Conservation (phyloP, 2,888 invertebrate species). For the Melitaea athalia region DNA sequence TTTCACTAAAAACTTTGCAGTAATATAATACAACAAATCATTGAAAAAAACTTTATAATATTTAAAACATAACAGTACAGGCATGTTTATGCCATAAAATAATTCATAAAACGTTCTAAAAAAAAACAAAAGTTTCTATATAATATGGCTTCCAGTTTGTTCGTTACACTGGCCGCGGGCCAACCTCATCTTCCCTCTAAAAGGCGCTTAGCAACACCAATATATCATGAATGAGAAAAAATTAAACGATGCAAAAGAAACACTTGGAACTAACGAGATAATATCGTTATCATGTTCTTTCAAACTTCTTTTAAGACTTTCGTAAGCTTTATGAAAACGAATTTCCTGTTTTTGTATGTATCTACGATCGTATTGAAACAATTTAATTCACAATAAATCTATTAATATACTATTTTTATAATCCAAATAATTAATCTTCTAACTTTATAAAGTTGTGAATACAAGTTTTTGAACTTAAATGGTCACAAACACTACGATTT, state of each 20-base stretch:
- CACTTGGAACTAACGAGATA: constrained; percentile 19
- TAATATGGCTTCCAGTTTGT: constrained; percentile 38
- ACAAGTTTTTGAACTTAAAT: no score
- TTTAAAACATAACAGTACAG: no score
- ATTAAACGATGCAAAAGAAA: constrained; percentile 29
- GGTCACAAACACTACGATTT: no score
- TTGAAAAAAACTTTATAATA: no score
- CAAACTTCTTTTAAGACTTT: not conserved
- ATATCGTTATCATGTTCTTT: constrained; percentile 13
- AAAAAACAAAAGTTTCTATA: constrained; percentile 20
- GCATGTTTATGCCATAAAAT: not conserved
- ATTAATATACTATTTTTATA: no score
- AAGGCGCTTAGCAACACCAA: constrained; percentile 47
- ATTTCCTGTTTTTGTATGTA: no score
- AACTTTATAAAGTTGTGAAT: no score
- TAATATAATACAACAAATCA: no score
- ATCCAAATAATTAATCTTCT: no score
- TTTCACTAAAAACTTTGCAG: no score
- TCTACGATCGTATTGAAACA: no score
- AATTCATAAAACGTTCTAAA: not conserved
- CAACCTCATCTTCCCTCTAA: constrained; percentile 46
- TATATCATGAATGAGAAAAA: constrained; percentile 43
- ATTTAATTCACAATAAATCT: no score
- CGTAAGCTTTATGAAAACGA: not conserved
- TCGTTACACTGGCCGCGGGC: constrained; percentile 40